Percentiles rank a stretch among this genome's conserved stretches.
Conservation (phyloP, 2,888 invertebrate species). For the Drosophila quinaria region DNA sequence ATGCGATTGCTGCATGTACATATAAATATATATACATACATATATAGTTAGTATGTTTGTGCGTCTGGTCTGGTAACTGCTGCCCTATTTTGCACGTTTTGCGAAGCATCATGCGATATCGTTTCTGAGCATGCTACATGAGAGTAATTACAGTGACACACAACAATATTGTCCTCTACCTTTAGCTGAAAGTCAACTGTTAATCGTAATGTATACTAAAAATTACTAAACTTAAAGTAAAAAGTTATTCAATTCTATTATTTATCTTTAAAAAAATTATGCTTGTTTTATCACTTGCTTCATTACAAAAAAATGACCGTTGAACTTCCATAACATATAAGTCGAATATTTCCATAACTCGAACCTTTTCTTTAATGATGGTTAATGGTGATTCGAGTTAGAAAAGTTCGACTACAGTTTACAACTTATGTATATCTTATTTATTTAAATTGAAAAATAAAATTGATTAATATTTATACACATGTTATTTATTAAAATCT, state of each 20-base stretch:
- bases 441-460: too few relatives aligned
- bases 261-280: too few relatives aligned
- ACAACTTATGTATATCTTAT: too few relatives aligned
- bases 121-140: constrained; percentile 36
- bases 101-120: constrained; percentile 46
- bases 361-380: too few relatives aligned
- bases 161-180: constrained; percentile 59
- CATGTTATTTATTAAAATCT: background rate
- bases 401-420: too few relatives aligned
- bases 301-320: too few relatives aligned
- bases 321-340: too few relatives aligned
- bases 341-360: too few relatives aligned
- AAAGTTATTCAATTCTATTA: background rate
- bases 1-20: constrained; percentile 56
- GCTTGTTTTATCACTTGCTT: background rate
- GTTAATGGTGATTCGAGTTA: too few relatives aligned
- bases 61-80: constrained; percentile 44
- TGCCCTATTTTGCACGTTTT: constrained; percentile 36
- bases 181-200: background rate
- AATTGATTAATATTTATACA: too few relatives aligned
- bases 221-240: background rate
- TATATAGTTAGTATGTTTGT: background rate
- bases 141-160: constrained; percentile 67
- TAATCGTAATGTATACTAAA: background rate
- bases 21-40: too few relatives aligned